A percentile compares a stretch with the other conserved stretches of the same genome.
Conservation (phyloP, 2,797 vertebrate species). For the Sebastes flavidus region DNA sequence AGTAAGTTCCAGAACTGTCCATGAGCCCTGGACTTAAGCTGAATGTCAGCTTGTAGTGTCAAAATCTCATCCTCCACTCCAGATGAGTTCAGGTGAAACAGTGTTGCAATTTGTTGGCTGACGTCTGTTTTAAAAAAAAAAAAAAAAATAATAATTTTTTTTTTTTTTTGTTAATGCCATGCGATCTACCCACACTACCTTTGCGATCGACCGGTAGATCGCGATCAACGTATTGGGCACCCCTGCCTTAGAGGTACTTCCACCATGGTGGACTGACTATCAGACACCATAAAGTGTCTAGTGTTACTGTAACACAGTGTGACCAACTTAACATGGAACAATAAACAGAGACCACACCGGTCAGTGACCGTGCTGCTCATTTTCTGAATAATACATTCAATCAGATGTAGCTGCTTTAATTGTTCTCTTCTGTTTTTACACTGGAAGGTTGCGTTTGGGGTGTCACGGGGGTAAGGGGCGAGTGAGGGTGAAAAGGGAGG, state of each 20-base stretch:
- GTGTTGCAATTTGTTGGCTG: too few species aligned
- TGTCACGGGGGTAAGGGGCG: not conserved
- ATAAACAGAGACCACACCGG: not conserved
- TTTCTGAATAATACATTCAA: not conserved
- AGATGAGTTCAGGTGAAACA: too few species aligned
- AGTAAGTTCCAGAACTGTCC: too few species aligned
- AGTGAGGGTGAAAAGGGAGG: constrained; percentile 15
- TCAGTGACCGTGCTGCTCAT: not conserved
- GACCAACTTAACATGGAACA: not conserved
- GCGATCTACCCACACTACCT: too few species aligned
- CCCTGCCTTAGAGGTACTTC: not conserved
- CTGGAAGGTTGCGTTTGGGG: not conserved
- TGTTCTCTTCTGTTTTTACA: constrained; percentile 11
- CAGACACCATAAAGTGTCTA: not conserved
- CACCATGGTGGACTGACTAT: not conserved
- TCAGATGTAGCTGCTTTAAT: not conserved
- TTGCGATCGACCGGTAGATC: too few species aligned
- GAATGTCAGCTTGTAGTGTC: too few species aligned
- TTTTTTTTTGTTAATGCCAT: too few species aligned
- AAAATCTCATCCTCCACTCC: too few species aligned
- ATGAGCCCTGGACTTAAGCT: too few species aligned
- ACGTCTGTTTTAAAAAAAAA: too few species aligned
- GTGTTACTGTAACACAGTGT: not conserved
- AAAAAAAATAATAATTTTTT: too few species aligned
- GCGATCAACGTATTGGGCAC: too few species aligned